Base-by-base conservation (phyloP, 1,140 invertebrate genomes). In the Lysiphlebus fabarum region DNA sequence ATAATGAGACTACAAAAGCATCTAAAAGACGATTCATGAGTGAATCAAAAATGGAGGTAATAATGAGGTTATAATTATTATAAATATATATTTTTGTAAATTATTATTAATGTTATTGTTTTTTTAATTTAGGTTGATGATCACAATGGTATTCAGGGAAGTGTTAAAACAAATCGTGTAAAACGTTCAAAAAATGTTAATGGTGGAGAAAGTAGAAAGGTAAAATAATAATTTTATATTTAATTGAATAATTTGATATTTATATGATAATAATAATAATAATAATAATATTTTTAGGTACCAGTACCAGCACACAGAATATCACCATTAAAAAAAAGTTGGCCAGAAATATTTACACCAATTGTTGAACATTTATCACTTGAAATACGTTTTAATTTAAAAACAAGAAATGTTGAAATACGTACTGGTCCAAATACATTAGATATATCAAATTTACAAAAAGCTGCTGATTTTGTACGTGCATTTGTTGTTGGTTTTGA, bases 401-500 rank as follows among this genome's bases (percentile, higher is more conserved):
- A 92, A 81, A 87, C 89, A 2, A 81, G 91, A 65, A 92, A 94
- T 80, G 92, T 98, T 0, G 95, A 97, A 83, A 88, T 98, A 53
- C 82, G 88, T 65, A 82, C 84, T 26, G 79, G 82, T 8, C 82
- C 83, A 58, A 88, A 93, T 70, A 96, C 93, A 5, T 84, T 87
- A 62, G 94, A 98, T 69, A 89, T 94, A 64, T 84, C 87, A 17
- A 91, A 95, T 76, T 80, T 99, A 57, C 97, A 99, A 75, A 99
- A 98, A 82, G 97, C 90, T 50, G 93, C 95, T 12, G 97, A 99
- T 82, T 99, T 99, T 86, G 91, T 99, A 0, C 90, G 90, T 81
- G 96, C 97, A 8, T 99, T 99, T 76, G 83, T 96, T 17, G 89
- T 90, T 68, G 97, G 98, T 7, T 99, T 99, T 82, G 95, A 98